Evolutionary conservation across 2,888 invertebrate species (phyloP), one percentile per base, ranked within the genome.

Genomic region (Aporophyla lueneburgensis): DNA sequence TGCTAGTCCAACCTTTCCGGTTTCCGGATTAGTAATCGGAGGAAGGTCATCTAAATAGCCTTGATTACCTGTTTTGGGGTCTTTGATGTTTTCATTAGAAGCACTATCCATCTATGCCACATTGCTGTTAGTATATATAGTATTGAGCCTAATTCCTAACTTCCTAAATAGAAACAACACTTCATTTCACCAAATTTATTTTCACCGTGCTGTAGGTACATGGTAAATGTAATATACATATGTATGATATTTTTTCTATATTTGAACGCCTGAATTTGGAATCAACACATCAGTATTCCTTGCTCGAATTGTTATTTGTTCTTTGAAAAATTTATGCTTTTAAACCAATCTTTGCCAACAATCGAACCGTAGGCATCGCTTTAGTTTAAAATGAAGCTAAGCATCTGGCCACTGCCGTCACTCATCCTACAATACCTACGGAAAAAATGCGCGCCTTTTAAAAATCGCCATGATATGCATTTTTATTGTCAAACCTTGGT

Each of bases 1-100:
- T 67, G 33, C 40, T 75, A 10, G 49, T 58, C 21, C 21, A 33
- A 51, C 12, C 10, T 40, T 77, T 80, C 81, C 80, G 53, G 70
- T 51, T 54, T 27, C 67, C 54, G 65, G 7, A 46, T 66, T 70
- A 51, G 49, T 40, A 53, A 49, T 40, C 56, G 19, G 33, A 68
- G 40, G 53, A 63, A 68, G 81, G 51, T 21, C 56, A 46, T 58
- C 33, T 63, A 12, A 16, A 53, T 67, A 14, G 61, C 66, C 66
- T 73, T 80, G 43, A 4, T 51, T 33, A 56, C 16, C 53, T 27
- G 4, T 78, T 78, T 66, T 9, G 54, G 59, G 1, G 27, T 61
- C 27, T 56, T 49, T 51, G 43, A 40, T 43, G 19, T 76, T 68
- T 65, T 27, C 33, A 65, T 77, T 58, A 33, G 21, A 53, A 58